phyloP scores from a whole-genome alignment of 2,797 vertebrate genomes.

The Cyprinodon diabolis region DNA sequence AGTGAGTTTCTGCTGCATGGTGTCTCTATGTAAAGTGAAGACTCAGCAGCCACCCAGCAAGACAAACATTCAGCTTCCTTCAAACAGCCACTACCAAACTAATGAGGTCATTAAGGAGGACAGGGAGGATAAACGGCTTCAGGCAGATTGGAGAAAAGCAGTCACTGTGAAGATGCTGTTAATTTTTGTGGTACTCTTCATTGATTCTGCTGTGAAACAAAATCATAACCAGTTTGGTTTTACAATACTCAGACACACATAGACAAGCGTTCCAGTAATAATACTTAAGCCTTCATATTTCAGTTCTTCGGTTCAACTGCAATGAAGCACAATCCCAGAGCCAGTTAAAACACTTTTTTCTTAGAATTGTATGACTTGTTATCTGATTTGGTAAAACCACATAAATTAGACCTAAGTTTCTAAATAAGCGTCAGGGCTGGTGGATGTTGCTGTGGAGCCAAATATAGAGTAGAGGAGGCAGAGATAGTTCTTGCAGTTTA shows the following conservation, averaged over 20 bases:
- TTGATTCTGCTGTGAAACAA: slow-evolving; percentile 1
- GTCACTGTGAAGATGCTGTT: slow-evolving; percentile 8
- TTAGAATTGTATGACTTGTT: neutral
- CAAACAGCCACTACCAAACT: slow-evolving; percentile 31
- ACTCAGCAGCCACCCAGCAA: slow-evolving; percentile 32
- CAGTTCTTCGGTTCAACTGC: neutral
- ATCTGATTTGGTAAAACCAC: neutral
- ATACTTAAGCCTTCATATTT: neutral
- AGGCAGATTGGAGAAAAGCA: slow-evolving; percentile 2
- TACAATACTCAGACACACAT: neutral
- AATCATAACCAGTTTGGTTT: neutral
- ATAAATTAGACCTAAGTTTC: too few species aligned
- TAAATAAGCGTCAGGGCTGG: too few species aligned
- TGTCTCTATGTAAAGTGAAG: slow-evolving; percentile 1
- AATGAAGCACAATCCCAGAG: neutral
- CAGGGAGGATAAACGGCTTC: slow-evolving; percentile 18
- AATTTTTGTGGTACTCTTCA: slow-evolving; percentile 11
- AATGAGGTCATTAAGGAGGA: slow-evolving; percentile 37
- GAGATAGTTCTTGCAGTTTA: too few species aligned
- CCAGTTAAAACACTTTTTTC: neutral
- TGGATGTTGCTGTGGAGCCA: too few species aligned
- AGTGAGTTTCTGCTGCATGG: neutral
- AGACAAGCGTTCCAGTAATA: neutral
- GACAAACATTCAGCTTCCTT: slow-evolving; percentile 23
- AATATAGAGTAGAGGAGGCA: too few species aligned